A percentile compares a stretch with the other conserved stretches of the same genome.
Evolutionary conservation across 2,888 invertebrate genomes (phyloP).

Genomic region (Julus scandinavius): DNA sequence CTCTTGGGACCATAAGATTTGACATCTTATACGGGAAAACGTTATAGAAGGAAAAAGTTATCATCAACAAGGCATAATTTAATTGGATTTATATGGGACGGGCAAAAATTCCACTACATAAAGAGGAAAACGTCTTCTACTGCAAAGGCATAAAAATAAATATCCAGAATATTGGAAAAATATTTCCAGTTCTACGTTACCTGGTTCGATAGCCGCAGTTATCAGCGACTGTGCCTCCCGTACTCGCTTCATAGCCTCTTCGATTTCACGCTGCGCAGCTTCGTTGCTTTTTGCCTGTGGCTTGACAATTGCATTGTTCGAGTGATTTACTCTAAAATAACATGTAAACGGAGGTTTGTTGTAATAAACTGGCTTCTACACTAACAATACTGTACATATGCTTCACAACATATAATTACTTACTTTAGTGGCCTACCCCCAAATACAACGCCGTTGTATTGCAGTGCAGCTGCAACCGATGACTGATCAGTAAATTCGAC

Average conservation of each 20-base stretch:
- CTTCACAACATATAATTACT: constrained; percentile 57
- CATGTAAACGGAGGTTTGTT: neutral
- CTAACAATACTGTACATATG: neutral
- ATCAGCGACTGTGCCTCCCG: constrained; percentile 96
- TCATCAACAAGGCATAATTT: too few species aligned
- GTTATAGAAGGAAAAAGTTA: too few species aligned
- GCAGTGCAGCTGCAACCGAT: constrained; percentile 84
- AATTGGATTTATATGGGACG: too few species aligned
- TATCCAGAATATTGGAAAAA: too few species aligned
- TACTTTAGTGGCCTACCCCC: constrained; percentile 75
- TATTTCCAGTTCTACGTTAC: neutral
- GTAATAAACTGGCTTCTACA: constrained; percentile 38
- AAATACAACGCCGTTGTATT: constrained; percentile 79
- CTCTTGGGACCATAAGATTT: too few species aligned
- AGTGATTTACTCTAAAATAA: constrained; percentile 79
- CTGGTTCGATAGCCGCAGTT: constrained; percentile 90
- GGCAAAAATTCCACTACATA: too few species aligned
- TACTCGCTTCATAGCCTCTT: constrained; percentile 96
- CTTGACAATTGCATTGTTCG: constrained; percentile 85
- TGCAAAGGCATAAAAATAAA: neutral
- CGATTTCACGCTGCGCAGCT: constrained; percentile 93
- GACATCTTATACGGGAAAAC: too few species aligned
- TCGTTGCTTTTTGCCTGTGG: constrained; percentile 96
- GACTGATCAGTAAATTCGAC: constrained; percentile 95
- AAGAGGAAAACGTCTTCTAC: too few species aligned